These are phyloP conservation scores for Labia minor DNA, from an alignment of 2,888 invertebrate species.

Conservation along the genomic window DNA sequence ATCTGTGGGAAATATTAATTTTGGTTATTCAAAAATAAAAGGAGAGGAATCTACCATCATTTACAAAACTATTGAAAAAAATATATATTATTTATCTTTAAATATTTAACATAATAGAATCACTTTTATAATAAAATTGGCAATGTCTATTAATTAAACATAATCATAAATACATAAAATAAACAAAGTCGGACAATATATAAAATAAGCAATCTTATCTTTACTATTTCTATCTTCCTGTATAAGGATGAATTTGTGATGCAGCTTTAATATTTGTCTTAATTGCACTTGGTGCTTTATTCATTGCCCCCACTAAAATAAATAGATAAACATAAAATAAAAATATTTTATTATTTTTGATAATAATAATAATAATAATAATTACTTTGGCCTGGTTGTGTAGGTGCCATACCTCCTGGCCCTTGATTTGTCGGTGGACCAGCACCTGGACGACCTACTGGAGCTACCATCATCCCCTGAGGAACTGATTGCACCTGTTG, in stretches of 20 bases:
- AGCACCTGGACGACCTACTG: slow-evolving; percentile 40
- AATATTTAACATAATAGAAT: too few species aligned
- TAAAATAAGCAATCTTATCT: too few species aligned
- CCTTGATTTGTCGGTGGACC: slow-evolving; percentile 34
- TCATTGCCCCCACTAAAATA: slow-evolving; percentile 45
- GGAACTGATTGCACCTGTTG: slow-evolving; percentile 34
- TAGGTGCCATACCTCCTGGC: slow-evolving; percentile 49
- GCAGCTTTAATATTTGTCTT: slow-evolving; percentile 90
- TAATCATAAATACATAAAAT: too few species aligned
- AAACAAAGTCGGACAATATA: too few species aligned
- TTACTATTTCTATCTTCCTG: background rate
- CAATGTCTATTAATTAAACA: too few species aligned
- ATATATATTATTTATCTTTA: too few species aligned
- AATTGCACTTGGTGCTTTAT: slow-evolving; percentile 79
- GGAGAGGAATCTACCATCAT: too few species aligned
- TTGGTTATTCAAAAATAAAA: too few species aligned
- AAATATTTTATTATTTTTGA: too few species aligned
- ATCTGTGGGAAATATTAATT: too few species aligned
- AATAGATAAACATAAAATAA: slow-evolving; percentile 20
- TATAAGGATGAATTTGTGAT: slow-evolving; percentile 75
- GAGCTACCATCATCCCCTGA: slow-evolving; percentile 41
- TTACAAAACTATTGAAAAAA: too few species aligned
- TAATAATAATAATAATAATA: background rate
- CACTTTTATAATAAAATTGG: too few species aligned
- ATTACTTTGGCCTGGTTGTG: slow-evolving; percentile 28